These are phyloP conservation scores for Theocolax elegans DNA, from an alignment of 1,140 invertebrate species.

Conservation along the genomic window DNA sequence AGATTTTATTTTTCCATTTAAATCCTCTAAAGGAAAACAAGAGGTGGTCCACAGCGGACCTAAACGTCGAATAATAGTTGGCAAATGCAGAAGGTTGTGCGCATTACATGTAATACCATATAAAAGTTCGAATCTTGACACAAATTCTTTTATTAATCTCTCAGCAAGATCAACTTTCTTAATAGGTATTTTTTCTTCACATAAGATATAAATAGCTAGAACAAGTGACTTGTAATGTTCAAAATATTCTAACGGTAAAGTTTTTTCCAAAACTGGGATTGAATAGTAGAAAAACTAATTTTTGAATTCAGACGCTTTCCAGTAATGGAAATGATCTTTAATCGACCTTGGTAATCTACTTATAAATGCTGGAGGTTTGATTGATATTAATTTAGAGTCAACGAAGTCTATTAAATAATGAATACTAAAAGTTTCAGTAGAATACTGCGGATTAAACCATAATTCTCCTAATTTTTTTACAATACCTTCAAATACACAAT, in stretches of 20 bases:
- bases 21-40: conserved; percentile 17
- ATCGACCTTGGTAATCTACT: conserved; percentile 28
- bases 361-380: conserved; percentile 41
- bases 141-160: no score
- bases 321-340: conserved; percentile 24
- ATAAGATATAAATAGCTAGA: conserved; percentile 18
- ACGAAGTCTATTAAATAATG: no score
- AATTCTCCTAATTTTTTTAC: conserved; percentile 38
- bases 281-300: conserved; percentile 41
- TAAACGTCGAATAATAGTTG: conserved; percentile 14
- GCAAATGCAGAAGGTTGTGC: conserved; percentile 29
- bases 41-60: conserved; percentile 19
- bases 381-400: conserved; percentile 5
- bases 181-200: conserved; percentile 6
- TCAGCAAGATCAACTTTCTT: conserved; percentile 44
- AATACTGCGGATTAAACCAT: conserved; percentile 34
- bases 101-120: conserved; percentile 20
- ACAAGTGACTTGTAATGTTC: conserved; percentile 32
- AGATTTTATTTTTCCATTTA: no score
- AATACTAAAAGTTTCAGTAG: conserved; percentile 27
- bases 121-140: no score
- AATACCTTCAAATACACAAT: no score
- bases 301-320: conserved; percentile 42
- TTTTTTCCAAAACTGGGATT: conserved; percentile 23
- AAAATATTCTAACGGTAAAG: conserved; percentile 21